Evolutionary conservation across 2,888 invertebrate species (phyloP), one percentile per base, ranked within the genome.

Genomic region (Tinea trinotella): DNA sequence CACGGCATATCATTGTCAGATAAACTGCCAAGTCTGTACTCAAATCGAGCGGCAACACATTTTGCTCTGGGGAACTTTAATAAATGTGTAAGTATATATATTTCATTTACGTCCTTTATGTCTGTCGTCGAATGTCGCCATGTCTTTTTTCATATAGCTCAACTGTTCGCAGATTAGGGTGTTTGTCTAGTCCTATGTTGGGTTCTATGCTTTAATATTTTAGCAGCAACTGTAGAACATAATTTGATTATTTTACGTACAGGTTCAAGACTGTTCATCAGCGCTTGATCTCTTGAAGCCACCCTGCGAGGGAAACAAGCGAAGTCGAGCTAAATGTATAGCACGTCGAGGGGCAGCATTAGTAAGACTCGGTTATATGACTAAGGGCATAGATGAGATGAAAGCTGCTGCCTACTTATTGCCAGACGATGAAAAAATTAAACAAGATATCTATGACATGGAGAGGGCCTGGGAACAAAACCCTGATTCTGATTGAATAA

Each of bases 21-120:
- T 53, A 91, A 92, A 63, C 86, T 93, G 71, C 89, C 92, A 0
- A 90, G 91, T 64, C 83, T 95, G 50, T 95, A 90, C 69, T 88
- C 92, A 0, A 93, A 92, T 61, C 85, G 96, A 68, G 91, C 94
- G 0, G 91, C 91, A 24, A 92, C 93, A n/a, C 95, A 96, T 68
- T 89, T 94, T 56, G 90, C 90, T 13, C 66, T 91, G 58, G 91
- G 90, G 46, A 95, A 95, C 78, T 91, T 91, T 62, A 88, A 91
- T 64, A 92, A 91, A 79, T 90, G 91, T 59, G 85, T 86, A 66
- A 72, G 80, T 74, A 15, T 46, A 46, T n/a, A n/a, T n/a, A n/a
- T n/a, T n/a, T n/a, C n/a, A n/a, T n/a, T n/a, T n/a, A n/a, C n/a
- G n/a, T n/a, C n/a, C n/a, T n/a, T n/a, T n/a, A n/a, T n/a, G n/a